Conservation (phyloP, 2,888 invertebrate species). For the Sialis lutaria region DNA sequence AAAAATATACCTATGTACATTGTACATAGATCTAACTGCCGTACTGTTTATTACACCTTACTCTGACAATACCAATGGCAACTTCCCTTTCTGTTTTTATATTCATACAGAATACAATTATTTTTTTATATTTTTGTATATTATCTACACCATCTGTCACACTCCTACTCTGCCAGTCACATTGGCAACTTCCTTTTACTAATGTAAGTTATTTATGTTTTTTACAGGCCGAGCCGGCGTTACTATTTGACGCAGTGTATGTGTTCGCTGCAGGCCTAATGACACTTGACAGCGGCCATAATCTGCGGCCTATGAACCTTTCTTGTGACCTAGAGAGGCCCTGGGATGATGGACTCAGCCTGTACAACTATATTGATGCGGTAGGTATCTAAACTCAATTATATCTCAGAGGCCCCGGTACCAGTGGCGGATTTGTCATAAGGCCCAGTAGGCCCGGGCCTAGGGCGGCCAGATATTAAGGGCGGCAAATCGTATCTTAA, state of each 20-base stretch:
- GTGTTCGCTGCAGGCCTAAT: constrained; percentile 64
- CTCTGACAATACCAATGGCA: no score
- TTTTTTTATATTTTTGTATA: no score
- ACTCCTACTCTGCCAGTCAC: not conserved
- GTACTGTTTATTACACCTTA: no score
- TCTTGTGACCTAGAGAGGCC: constrained; percentile 65
- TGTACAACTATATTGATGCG: constrained; percentile 58
- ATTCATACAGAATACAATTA: no score
- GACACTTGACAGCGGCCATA: constrained; percentile 49
- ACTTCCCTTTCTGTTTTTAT: no score
- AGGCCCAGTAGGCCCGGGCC: no score
- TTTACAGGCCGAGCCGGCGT: constrained; percentile 66
- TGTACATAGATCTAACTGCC: no score
- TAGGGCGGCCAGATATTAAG: no score
- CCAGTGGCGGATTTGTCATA: no score
- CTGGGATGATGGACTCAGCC: constrained; percentile 60
- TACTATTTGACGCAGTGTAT: constrained; percentile 74
- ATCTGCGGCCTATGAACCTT: constrained; percentile 52
- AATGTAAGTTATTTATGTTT: constrained; percentile 6
- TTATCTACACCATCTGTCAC: not conserved
- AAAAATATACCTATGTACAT: no score
- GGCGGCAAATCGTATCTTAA: no score
- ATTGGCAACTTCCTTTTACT: not conserved
- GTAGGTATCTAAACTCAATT: constrained; percentile 28
- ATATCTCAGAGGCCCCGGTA: no score